Conservation (phyloP, 1,140 invertebrate species). For the Orussus abietinus region DNA sequence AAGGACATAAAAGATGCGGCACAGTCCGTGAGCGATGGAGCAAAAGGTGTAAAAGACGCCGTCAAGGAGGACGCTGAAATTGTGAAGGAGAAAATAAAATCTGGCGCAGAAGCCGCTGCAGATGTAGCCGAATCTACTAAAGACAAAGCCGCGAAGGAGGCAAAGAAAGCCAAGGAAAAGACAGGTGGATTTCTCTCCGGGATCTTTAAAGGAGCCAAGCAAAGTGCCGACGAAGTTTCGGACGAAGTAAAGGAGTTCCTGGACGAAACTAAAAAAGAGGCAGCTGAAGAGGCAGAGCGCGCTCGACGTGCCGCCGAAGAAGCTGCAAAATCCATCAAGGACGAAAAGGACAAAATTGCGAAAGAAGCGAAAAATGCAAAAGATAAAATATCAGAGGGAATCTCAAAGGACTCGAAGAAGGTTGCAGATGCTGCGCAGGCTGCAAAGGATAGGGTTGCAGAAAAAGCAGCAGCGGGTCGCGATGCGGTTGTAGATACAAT, state of each 20-base stretch:
- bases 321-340: neutral
- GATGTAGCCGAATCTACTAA: constrained; percentile 1
- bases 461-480: neutral
- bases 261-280: constrained; percentile 18
- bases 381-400: constrained; percentile 4
- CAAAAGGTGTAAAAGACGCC: too few species aligned
- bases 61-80: too few species aligned
- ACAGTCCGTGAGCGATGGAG: neutral
- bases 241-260: constrained; percentile 5
- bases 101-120: neutral
- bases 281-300: constrained; percentile 7
- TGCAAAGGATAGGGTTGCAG: neutral
- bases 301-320: constrained; percentile 6
- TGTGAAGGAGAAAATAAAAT: too few species aligned
- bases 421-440: neutral
- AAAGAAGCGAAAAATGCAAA: neutral
- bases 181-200: constrained; percentile 4
- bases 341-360: neutral
- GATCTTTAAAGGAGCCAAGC: constrained; percentile 7
- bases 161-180: constrained; percentile 11
- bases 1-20: constrained; percentile 5
- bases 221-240: neutral
- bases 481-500: constrained; percentile 1
- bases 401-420: constrained; percentile 1
- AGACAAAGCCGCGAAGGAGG: constrained; percentile 28